phyloP scores from a whole-genome alignment of 2,113 vertebrate species.

The Phalacrocorax brasilianus region DNA sequence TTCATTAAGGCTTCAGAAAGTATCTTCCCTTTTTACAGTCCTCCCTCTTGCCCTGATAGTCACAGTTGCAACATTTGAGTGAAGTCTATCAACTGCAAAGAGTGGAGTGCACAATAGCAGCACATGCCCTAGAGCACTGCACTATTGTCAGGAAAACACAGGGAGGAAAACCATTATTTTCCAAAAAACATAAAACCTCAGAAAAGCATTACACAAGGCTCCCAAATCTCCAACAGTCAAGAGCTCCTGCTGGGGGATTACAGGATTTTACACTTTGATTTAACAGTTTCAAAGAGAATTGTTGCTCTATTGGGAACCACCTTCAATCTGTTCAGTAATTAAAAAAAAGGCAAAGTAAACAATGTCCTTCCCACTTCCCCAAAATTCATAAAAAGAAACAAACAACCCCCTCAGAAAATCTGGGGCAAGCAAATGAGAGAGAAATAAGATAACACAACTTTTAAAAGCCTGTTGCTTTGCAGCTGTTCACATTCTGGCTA shows the following conservation, averaged over 20 bases:
- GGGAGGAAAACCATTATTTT: background rate
- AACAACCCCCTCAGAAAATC: background rate
- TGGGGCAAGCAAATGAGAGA: background rate
- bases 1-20: background rate
- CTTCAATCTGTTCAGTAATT: background rate
- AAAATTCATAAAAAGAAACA: background rate
- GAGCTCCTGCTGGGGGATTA: background rate
- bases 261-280: background rate
- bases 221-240: background rate
- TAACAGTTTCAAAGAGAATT: background rate
- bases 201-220: background rate
- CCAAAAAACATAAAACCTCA: background rate
- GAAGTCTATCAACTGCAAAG: background rate
- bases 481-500: slow-evolving; percentile 34
- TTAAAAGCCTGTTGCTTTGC: background rate
- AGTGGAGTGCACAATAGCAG: background rate
- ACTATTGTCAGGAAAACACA: background rate
- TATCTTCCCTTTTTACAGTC: background rate
- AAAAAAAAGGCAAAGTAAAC: background rate
- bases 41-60: background rate
- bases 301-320: background rate
- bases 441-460: background rate
- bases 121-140: background rate
- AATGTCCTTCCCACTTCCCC: background rate
- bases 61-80: background rate